Conservation (phyloP, 2,888 invertebrate species). For the Rhopalosiphum nymphaeae region DNA sequence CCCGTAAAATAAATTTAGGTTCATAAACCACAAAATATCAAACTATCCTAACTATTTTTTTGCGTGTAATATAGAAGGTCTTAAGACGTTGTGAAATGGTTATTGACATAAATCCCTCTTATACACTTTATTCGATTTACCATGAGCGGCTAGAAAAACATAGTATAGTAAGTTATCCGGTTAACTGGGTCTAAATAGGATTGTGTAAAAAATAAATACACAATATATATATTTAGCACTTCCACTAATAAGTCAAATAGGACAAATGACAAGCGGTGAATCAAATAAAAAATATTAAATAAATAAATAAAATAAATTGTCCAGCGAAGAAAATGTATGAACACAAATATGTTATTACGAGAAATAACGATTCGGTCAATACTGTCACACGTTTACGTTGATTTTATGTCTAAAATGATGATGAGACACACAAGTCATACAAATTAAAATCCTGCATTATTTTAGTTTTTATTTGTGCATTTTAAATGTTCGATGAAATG, state of each 20-base stretch:
- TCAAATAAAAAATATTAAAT: neutral
- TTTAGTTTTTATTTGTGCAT: neutral
- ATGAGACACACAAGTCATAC: neutral
- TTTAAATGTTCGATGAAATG: neutral
- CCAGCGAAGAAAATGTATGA: neutral
- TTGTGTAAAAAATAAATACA: neutral
- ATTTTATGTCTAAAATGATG: neutral
- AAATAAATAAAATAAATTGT: neutral
- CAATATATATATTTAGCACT: neutral
- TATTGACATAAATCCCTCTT: constrained; percentile 28
- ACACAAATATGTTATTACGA: neutral
- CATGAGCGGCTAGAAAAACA: neutral
- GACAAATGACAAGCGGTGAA: neutral
- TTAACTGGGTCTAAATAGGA: constrained; percentile 24
- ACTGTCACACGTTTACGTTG: neutral
- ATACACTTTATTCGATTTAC: constrained; percentile 28
- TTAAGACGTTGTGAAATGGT: constrained; percentile 3
- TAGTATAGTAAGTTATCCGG: neutral
- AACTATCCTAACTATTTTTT: neutral
- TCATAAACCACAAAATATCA: constrained; percentile 1
- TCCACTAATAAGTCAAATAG: neutral
- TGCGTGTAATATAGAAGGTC: neutral
- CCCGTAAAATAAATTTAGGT: neutral
- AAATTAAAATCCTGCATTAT: neutral
- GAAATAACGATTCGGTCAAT: neutral